Evolutionary conservation across 2,888 invertebrate genomes (phyloP).

Genomic region (Caenorhabditis sp.): DNA sequence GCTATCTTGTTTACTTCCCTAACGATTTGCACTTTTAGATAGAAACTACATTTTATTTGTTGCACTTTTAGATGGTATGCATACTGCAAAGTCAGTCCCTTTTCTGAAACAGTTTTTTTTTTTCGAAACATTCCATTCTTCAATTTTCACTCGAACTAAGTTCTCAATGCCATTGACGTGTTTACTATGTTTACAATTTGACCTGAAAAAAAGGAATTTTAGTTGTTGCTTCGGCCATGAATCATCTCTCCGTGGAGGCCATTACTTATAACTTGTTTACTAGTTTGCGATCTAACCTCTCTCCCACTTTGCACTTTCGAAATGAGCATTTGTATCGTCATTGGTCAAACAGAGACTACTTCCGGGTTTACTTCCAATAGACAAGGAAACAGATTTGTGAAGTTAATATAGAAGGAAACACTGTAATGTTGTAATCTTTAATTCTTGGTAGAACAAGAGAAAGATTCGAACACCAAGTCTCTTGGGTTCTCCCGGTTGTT

Average conservation of each 20-base stretch:
- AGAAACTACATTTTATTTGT: no score
- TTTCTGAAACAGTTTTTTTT: not conserved
- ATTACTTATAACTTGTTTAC: conserved; percentile 20
- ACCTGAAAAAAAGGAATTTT: no score
- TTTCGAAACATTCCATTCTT: not conserved
- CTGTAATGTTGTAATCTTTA: no score
- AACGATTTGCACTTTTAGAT: not conserved
- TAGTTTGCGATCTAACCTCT: not conserved
- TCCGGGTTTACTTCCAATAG: conserved; percentile 25
- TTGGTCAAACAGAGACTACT: not conserved
- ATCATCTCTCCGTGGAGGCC: not conserved
- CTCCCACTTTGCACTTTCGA: conserved; percentile 51
- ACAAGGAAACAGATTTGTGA: no score
- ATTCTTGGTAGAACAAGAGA: no score
- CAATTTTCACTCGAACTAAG: no score
- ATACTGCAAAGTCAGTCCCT: no score
- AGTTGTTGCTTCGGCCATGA: not conserved
- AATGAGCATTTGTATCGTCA: not conserved
- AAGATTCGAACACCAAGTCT: no score
- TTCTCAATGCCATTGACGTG: not conserved
- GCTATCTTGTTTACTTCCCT: not conserved
- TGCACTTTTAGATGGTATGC: not conserved
- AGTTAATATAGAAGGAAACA: no score
- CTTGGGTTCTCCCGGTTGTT: no score
- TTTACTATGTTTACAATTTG: not conserved